Conservation (phyloP, 2,888 invertebrate genomes). For the Chrysodeixis includens region DNA sequence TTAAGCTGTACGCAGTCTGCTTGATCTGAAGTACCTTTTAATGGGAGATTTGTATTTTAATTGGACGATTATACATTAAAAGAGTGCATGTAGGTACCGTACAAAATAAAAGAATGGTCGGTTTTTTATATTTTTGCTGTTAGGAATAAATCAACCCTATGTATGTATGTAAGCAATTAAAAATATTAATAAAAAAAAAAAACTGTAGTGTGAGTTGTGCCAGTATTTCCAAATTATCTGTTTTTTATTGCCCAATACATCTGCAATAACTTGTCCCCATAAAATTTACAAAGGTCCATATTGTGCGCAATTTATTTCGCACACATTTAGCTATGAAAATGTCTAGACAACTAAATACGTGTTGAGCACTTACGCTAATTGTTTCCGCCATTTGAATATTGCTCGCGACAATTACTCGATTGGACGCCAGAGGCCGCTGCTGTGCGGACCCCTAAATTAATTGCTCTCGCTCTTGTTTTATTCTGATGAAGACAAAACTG, state of each 20-base stretch:
- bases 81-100: not conserved
- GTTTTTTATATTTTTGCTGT: no score
- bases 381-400: conserved; percentile 89
- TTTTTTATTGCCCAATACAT: no score
- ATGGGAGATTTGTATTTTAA: conserved; percentile 49
- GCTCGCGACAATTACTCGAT: conserved; percentile 87
- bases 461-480: conserved; percentile 85
- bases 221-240: no score
- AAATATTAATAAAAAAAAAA: no score
- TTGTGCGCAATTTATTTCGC: conserved; percentile 41
- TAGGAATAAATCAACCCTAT: no score
- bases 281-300: not conserved
- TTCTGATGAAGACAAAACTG: conserved; percentile 69
- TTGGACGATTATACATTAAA: conserved; percentile 25
- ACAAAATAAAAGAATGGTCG: no score
- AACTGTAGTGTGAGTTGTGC: no score
- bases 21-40: conserved; percentile 40
- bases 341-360: conserved; percentile 69
- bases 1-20: conserved; percentile 58
- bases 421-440: conserved; percentile 75
- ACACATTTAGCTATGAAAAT: conserved; percentile 49
- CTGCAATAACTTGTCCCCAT: not conserved
- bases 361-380: conserved; percentile 87
- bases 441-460: conserved; percentile 83
- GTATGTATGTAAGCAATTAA: no score